These are phyloP conservation scores for Agrotis ipsilon DNA, from an alignment of 2,888 invertebrate species.

Conservation along the genomic window DNA sequence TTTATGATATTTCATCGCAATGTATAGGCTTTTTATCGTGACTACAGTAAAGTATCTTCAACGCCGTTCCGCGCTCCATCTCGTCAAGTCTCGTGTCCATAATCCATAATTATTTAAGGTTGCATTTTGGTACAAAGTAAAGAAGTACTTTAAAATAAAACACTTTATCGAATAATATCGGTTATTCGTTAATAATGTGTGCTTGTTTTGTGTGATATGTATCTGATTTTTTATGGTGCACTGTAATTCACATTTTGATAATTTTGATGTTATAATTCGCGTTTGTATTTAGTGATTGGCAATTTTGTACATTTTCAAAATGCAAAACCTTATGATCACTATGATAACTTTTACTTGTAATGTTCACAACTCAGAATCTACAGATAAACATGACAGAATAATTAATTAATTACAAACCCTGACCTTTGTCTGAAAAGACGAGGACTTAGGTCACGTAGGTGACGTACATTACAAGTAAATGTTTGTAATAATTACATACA, in stretches of 20 bases:
- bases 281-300: slow-evolving; percentile 23
- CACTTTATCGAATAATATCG: slow-evolving; percentile 66
- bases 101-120: slow-evolving; percentile 71
- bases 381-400: slow-evolving; percentile 14
- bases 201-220: slow-evolving; percentile 77
- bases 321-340: slow-evolving; percentile 8
- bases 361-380: slow-evolving; percentile 17
- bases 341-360: slow-evolving; percentile 46
- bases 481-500: slow-evolving; percentile 59
- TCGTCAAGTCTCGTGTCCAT: slow-evolving; percentile 75
- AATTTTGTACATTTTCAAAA: slow-evolving; percentile 24
- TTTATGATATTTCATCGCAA: slow-evolving; percentile 74
- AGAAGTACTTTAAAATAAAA: slow-evolving; percentile 66
- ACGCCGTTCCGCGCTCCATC: slow-evolving; percentile 70
- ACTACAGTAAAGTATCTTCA: slow-evolving; percentile 65
- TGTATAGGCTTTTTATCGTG: slow-evolving; percentile 48
- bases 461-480: slow-evolving; percentile 46
- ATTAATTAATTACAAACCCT: slow-evolving; percentile 18
- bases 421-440: slow-evolving; percentile 35
- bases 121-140: slow-evolving; percentile 88
- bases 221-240: slow-evolving; percentile 66
- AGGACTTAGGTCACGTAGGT: slow-evolving; percentile 5
- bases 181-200: slow-evolving; percentile 72
- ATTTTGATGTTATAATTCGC: slow-evolving; percentile 35
- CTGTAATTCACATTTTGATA: slow-evolving; percentile 45